Evolutionary conservation across 2,113 vertebrate genomes (phyloP), one percentile per base, ranked within the genome.

Genomic region (Apistogramma diplotaenia): DNA sequence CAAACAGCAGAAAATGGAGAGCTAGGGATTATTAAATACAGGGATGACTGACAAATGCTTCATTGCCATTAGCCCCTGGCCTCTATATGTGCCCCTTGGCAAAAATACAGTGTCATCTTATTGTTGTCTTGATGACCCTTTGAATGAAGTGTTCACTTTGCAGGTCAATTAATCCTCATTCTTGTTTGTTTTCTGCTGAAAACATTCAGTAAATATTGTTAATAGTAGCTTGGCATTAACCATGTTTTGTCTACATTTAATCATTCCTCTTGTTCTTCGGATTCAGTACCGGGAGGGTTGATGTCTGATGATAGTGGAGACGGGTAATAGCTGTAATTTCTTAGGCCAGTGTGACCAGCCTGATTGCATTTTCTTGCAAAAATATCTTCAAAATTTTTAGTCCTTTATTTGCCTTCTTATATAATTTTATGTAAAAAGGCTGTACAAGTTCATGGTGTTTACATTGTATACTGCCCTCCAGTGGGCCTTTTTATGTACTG

Each of bases 21-120:
- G 95, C 95, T 74, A 94, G 95, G 96, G 96, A 96, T 96, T 97
- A 96, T 97, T 97, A 97, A 96, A 97, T 93, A 89, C 95, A 95
- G 93, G 94, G 95, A 95, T 94, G 93, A 94, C 93, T 97, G 96
- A 97, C 96, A 96, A 96, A 97, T 96, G 95, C 95, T 95, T 97
- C 95, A 96, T 96, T 95, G 96, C 96, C 95, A 96, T 97, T 98
- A 97, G 96, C 97, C 97, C 96, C 93, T 97, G 96, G 93, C 96
- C 93, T 96, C 94, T 94, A 96, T 91, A 91, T 93, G 86, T 92
- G 88, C 76, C 86, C 92, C 76, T 76, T 85, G 84, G 86, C 78
- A 86, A 91, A 92, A 93, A 91, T 80, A 91, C 78, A 75, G 56
- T 60, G 72, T 79, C 79, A 72, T 59, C 80, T 73, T 76, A 84